Conservation (phyloP, 2,113 vertebrate genomes). For the Entosphenus tridentatus region DNA sequence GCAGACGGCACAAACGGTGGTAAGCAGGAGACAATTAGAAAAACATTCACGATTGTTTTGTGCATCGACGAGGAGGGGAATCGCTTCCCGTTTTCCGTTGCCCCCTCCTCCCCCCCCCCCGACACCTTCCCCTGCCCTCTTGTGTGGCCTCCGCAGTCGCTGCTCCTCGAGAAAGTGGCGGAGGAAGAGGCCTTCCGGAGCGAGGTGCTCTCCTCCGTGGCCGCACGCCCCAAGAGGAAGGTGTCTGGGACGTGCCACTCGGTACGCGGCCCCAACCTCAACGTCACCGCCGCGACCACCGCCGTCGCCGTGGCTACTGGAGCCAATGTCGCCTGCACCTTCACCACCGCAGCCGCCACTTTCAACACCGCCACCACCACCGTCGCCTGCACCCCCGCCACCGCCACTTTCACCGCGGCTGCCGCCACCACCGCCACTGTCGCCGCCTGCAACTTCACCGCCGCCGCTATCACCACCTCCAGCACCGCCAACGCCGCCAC, state of each 20-base stretch:
- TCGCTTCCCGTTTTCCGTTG: neutral
- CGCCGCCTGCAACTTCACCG: too few relatives aligned
- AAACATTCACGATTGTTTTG: neutral
- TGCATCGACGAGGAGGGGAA: fast-evolving
- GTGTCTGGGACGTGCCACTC: conserved; percentile 12
- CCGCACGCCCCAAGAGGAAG: conserved; percentile 27
- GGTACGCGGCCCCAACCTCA: conserved; percentile 9
- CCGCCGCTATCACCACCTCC: too few relatives aligned
- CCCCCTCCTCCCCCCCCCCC: neutral
- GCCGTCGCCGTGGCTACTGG: neutral
- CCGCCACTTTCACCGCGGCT: neutral
- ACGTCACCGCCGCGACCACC: conserved; percentile 12
- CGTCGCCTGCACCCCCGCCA: conserved; percentile 1
- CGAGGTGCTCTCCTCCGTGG: conserved; percentile 32
- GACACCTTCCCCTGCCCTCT: neutral
- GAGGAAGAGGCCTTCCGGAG: conserved; percentile 27
- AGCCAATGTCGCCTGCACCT: too few relatives aligned
- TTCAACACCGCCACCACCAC: neutral
- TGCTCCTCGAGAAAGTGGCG: conserved; percentile 43
- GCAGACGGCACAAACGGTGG: too few relatives aligned
- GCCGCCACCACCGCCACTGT: too few relatives aligned
- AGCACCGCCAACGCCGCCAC: too few relatives aligned
- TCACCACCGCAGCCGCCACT: fast-evolving
- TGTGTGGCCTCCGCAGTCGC: conserved; percentile 19
- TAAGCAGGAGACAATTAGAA: too few relatives aligned